phyloP scores from a whole-genome alignment of 2,888 invertebrate species.

The Capitulum mitella region DNA sequence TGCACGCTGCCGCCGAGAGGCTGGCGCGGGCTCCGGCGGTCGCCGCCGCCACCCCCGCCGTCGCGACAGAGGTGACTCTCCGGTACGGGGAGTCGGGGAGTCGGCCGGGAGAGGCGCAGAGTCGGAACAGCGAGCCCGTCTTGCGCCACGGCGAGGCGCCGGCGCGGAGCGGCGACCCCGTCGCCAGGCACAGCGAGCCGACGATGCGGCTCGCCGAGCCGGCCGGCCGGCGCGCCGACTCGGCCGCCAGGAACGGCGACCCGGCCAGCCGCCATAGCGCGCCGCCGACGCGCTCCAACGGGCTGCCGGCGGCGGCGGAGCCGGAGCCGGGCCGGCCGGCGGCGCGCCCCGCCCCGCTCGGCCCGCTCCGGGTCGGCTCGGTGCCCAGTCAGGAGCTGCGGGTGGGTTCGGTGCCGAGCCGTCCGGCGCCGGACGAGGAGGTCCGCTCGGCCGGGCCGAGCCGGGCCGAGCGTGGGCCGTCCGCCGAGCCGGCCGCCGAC shows the following conservation, averaged over 20 bases:
- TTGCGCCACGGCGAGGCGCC: not conserved
- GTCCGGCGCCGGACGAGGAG: not conserved
- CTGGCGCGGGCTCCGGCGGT: not conserved
- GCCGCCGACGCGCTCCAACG: not conserved
- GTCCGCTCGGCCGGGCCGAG: not conserved
- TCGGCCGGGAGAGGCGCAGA: no score
- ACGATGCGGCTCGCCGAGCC: no score
- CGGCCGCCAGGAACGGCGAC: no score
- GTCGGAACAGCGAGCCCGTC: no score
- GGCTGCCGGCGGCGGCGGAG: no score
- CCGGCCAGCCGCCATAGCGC: not conserved
- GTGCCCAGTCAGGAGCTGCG: not conserved
- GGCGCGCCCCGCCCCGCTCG: not conserved
- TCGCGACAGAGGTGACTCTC: no score
- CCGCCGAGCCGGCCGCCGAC: not conserved
- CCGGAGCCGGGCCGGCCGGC: no score
- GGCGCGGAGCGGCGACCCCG: not conserved
- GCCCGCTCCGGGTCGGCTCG: not conserved
- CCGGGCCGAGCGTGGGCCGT: no score
- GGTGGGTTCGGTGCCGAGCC: not conserved
- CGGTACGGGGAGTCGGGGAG: no score
- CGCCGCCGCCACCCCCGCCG: no score
- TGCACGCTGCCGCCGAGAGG: constrained; percentile 23
- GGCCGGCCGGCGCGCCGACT: no score
- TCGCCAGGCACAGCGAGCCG: no score